A percentile compares a stretch with the other conserved stretches of the same genome.
Conservation (phyloP, 1,140 invertebrate species). For the Potamilus streckersoni region DNA sequence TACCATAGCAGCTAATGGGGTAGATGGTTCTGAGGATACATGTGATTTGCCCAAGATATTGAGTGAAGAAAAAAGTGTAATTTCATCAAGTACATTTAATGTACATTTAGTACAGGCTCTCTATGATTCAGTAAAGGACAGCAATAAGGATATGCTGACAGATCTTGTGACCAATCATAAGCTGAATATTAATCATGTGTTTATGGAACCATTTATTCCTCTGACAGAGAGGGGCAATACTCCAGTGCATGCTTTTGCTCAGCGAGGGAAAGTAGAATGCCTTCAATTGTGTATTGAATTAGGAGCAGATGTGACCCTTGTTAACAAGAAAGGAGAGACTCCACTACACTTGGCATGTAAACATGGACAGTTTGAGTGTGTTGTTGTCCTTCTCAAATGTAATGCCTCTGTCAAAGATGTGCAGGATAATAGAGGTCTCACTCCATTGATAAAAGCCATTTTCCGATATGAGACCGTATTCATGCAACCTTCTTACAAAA, state of each 20-base stretch:
- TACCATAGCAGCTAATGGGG: no score
- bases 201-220: conserved; percentile 38
- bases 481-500: conserved; percentile 30
- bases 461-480: conserved; percentile 38
- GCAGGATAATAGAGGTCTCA: conserved; percentile 46
- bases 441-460: conserved; percentile 47
- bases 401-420: conserved; percentile 33
- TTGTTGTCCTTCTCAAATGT: conserved; percentile 31
- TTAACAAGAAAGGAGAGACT: conserved; percentile 47
- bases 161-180: conserved; percentile 20
- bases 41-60: no score
- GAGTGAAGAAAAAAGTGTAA: no score
- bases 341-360: conserved; percentile 46
- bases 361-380: conserved; percentile 41
- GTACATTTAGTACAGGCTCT: no score
- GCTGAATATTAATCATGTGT: conserved; percentile 43
- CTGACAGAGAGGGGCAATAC: conserved; percentile 30
- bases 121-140: conserved; percentile 22
- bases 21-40: no score
- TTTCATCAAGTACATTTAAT: no score
- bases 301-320: conserved; percentile 31
- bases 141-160: conserved; percentile 29
- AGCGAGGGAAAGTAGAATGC: conserved; percentile 29
- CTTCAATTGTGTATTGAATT: conserved; percentile 35
- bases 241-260: conserved; percentile 41